Evolutionary conservation across 2,797 vertebrate species (phyloP), one percentile per base, ranked within the genome.

Genomic region (Leptodactylus fallax): DNA sequence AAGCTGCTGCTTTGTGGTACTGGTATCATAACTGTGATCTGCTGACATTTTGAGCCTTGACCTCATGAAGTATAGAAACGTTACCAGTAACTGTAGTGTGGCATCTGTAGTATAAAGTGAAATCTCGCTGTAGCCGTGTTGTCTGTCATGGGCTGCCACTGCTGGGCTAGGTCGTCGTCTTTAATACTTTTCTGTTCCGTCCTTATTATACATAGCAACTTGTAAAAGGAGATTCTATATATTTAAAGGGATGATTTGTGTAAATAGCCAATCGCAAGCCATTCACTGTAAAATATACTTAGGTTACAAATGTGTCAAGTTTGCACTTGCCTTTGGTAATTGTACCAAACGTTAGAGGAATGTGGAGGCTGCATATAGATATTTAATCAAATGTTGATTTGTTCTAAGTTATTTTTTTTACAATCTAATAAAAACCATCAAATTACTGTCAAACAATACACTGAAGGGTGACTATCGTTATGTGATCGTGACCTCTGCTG

Each of bases 121-220:
- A 4, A 14, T 27, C 23, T 25, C 7, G 7, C n/a, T 56, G 12
- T 16, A 12, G n/a, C 65, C n/a, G 23, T 58, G 13, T 21, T 27
- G n/a, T 27, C 23, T 72, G 23, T 53, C 6, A 60, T 17, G 74
- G 74, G 61, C 81, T 79, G 74, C 51, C 74, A 67, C 87, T 79
- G 61, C 45, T 55, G 19, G 79, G n/a, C 10, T 36, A 17, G 21
- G 21, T 76, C 3, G 65, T n/a, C 17, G 14, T 27, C 67, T 78
- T 60, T 71, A 9, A 25, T 82, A 21, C 69, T 58, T 89, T 69
- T 86, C 21, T 82, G 81, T 89, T 88, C 87, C 69, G 79, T 85
- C 87, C 87, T 56, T 36, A 27, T 23, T 55, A 27, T 3, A 60
- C 13, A 47, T n/a, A 83, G 49, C 69, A 79, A 7, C 3, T 56